phyloP scores from a whole-genome alignment of 2,113 vertebrate species.

The Epinephelus lanceolatus region DNA sequence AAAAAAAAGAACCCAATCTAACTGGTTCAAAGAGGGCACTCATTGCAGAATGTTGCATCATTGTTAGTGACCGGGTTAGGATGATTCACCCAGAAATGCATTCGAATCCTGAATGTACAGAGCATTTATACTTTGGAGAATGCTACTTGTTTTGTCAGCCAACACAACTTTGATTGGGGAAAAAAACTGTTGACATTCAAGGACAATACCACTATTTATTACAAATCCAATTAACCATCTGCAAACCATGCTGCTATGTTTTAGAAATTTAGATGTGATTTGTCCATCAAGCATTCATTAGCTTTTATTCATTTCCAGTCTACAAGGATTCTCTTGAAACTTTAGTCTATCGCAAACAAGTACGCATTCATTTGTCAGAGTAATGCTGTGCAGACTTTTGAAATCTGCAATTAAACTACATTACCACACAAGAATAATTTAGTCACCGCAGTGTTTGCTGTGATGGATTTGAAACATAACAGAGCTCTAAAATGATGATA shows the following conservation, averaged over 20 bases:
- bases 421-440: not conserved
- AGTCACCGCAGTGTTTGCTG: not conserved
- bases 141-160: not conserved
- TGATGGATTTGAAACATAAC: too few species aligned
- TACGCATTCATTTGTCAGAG: not conserved
- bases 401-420: not conserved
- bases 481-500: not conserved
- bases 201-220: not conserved
- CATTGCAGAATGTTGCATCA: not conserved
- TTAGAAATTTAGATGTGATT: not conserved
- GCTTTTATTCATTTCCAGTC: slow-evolving; percentile 6
- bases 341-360: not conserved
- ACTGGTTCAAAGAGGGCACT: slow-evolving; percentile 4
- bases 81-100: not conserved
- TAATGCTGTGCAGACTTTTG: not conserved
- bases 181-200: not conserved
- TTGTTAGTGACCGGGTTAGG: not conserved
- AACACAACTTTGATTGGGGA: not conserved
- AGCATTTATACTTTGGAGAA: not conserved
- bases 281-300: not conserved
- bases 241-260: not conserved
- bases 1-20: not conserved
- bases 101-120: not conserved
- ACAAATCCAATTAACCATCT: not conserved
- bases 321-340: not conserved